phyloP scores from a whole-genome alignment of 2,888 invertebrate genomes.

The Mycalesis mineus region DNA sequence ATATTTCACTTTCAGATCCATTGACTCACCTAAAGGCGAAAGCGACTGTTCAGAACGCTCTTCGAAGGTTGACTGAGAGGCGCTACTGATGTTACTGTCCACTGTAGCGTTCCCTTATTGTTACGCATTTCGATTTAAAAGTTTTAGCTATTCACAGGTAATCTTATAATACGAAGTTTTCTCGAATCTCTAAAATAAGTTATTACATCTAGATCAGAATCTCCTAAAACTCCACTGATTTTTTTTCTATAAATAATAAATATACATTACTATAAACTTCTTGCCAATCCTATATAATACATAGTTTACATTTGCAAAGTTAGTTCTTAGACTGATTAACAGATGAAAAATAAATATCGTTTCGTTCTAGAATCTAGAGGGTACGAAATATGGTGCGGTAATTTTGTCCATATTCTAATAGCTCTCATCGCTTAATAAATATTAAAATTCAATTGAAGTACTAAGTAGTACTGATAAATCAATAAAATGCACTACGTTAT shows the following conservation, averaged over 20 bases:
- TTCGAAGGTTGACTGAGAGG: slow-evolving; percentile 74
- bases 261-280: slow-evolving; percentile 15
- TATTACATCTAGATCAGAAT: neutral
- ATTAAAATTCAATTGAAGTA: neutral
- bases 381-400: slow-evolving; percentile 9
- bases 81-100: slow-evolving; percentile 54
- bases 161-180: neutral
- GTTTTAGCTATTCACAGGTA: slow-evolving; percentile 1
- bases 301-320: slow-evolving; percentile 20
- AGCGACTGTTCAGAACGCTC: slow-evolving; percentile 76
- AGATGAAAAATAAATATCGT: neutral
- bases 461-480: neutral
- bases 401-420: slow-evolving; percentile 12
- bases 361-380: neutral
- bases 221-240: slow-evolving; percentile 2
- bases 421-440: neutral
- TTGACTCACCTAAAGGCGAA: slow-evolving; percentile 75
- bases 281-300: slow-evolving; percentile 22
- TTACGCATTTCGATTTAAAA: slow-evolving; percentile 56
- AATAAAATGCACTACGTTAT: neutral
- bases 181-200: slow-evolving; percentile 4
- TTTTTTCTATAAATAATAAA: neutral
- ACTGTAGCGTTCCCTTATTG: slow-evolving; percentile 47
- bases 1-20: slow-evolving; percentile 63
- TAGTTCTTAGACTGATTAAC: slow-evolving; percentile 23